These are phyloP conservation scores for Odobenus rosmarus DNA, from an alignment of 2,113 vertebrate genomes.

Conservation along the genomic window DNA sequence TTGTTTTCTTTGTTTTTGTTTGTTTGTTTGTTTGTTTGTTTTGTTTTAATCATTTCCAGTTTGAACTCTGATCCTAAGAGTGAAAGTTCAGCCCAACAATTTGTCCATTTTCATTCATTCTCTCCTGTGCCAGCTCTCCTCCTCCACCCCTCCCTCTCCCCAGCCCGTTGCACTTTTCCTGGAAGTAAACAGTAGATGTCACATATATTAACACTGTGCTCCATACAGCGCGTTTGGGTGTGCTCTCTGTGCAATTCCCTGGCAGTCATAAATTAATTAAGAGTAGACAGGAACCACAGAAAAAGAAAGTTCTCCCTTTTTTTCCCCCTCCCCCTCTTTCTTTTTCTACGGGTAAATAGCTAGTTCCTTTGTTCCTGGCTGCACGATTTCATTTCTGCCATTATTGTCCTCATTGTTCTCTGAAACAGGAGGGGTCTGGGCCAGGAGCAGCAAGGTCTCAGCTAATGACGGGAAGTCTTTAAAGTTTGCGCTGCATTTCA, in stretches of 20 bases:
- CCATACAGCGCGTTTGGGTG: constrained; percentile 67
- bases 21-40: neutral
- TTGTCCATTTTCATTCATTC: constrained; percentile 38
- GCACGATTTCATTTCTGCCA: constrained; percentile 90
- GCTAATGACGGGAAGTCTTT: constrained; percentile 99
- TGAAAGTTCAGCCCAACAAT: constrained; percentile 17
- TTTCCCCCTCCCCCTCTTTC: constrained; percentile 73
- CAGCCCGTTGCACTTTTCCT: constrained; percentile 57
- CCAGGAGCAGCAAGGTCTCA: constrained; percentile 94
- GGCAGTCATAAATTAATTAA: constrained; percentile 90
- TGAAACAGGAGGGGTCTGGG: constrained; percentile 92
- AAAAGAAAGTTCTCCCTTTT: constrained; percentile 80
- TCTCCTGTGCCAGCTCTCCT: constrained; percentile 28
- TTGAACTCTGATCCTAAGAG: neutral
- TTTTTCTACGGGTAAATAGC: constrained; percentile 90
- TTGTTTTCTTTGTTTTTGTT: neutral
- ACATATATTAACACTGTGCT: constrained; percentile 66
- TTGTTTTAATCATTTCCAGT: neutral
- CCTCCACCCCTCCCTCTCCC: constrained; percentile 41
- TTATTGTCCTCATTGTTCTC: constrained; percentile 94
- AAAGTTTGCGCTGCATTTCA: constrained; percentile 98
- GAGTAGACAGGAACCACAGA: constrained; percentile 86
- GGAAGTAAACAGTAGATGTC: constrained; percentile 79
- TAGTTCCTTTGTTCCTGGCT: constrained; percentile 89
- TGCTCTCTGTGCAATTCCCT: constrained; percentile 80